These are phyloP conservation scores for Neodiprion lecontei DNA, from an alignment of 1,140 invertebrate genomes.

Conservation along the genomic window DNA sequence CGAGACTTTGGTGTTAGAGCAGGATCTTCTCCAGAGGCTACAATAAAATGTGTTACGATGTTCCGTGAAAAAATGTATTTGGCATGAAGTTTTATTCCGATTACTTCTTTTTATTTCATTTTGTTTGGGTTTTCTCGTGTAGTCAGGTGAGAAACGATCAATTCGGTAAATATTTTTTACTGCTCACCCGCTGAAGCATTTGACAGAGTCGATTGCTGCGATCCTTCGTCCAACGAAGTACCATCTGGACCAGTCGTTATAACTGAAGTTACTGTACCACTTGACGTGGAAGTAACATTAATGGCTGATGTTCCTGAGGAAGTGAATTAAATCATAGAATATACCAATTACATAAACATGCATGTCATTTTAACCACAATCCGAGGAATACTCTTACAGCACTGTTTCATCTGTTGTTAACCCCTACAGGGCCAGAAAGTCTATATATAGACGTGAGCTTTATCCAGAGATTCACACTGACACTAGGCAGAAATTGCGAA, in stretches of 20 bases:
- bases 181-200: slow-evolving; percentile 84
- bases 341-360: background rate
- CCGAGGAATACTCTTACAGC: background rate
- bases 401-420: background rate
- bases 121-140: too few relatives aligned
- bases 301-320: slow-evolving; percentile 54
- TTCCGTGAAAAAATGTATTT: background rate
- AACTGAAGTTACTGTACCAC: slow-evolving; percentile 79
- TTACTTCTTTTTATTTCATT: background rate
- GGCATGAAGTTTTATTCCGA: too few relatives aligned
- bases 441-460: too few relatives aligned
- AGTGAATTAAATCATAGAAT: slow-evolving; percentile 30
- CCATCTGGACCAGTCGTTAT: slow-evolving; percentile 89
- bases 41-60: slow-evolving; percentile 31
- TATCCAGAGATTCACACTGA: too few relatives aligned
- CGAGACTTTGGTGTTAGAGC: slow-evolving; percentile 79
- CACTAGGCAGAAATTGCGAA: too few relatives aligned
- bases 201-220: slow-evolving; percentile 89
- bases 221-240: slow-evolving; percentile 85
- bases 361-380: background rate
- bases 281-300: slow-evolving; percentile 58
- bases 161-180: background rate
- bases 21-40: slow-evolving; percentile 86
- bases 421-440: too few relatives aligned
- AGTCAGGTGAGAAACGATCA: too few relatives aligned